These are phyloP conservation scores for Lamprologus speciosus DNA, from an alignment of 2,113 vertebrate genomes.

Conservation along the genomic window DNA sequence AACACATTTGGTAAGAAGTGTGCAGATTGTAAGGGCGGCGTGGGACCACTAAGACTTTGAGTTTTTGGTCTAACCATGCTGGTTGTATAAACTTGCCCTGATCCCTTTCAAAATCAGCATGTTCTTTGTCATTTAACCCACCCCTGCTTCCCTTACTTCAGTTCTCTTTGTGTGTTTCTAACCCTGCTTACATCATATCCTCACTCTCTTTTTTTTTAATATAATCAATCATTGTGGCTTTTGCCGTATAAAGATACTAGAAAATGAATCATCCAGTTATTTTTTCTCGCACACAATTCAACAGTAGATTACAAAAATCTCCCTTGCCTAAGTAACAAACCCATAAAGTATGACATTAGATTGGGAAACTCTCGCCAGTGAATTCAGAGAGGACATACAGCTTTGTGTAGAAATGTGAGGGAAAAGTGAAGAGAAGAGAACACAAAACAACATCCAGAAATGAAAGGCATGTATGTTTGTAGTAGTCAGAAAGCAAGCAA, in stretches of 20 bases:
- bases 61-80: neutral
- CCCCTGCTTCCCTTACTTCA: neutral
- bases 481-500: slow-evolving; percentile 60
- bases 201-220: neutral
- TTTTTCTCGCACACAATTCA: neutral
- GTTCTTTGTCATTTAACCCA: neutral
- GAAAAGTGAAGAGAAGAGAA: slow-evolving; percentile 29
- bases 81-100: neutral
- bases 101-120: neutral
- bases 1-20: neutral
- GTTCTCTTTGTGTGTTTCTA: neutral
- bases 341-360: slow-evolving; percentile 20
- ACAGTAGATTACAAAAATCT: neutral
- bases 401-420: slow-evolving; percentile 17
- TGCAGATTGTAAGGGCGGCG: neutral
- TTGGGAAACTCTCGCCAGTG: slow-evolving; percentile 15
- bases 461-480: slow-evolving; percentile 40
- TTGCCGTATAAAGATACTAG: neutral
- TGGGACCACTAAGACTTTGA: neutral
- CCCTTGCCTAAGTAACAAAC: neutral
- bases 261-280: neutral
- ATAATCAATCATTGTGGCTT: neutral
- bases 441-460: slow-evolving; percentile 52
- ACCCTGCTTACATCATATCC: neutral
- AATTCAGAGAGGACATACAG: slow-evolving; percentile 42